Base-by-base conservation (phyloP, 2,888 invertebrate genomes). In the Monoplex corrugatus region DNA sequence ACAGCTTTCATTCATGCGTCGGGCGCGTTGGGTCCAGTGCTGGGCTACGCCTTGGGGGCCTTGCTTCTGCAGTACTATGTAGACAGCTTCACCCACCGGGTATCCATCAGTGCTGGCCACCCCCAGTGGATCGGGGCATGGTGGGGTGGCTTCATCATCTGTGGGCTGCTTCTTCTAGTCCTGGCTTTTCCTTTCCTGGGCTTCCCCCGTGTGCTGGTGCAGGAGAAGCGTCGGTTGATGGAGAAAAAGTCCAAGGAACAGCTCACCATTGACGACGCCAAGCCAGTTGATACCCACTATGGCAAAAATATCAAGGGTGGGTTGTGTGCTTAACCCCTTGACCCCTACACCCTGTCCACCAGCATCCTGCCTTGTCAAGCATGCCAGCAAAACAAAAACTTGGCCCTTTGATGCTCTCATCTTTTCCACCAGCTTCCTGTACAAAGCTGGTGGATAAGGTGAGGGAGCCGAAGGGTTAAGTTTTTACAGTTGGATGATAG, bases 1-100 rank as follows among this genome's bases (percentile, higher is more conserved):
- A 85, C 96, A 98, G 98, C 98, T 87, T 98, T 98, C 96, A 98
- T 99, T 97, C 99, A 99, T 97, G 98, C 98, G 95, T 98, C 98
- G 98, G 98, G 98, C 84, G 99, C 99, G 0, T 98, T 99, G 96
- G 99, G 99, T 50, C 98, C 99, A n/a, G 98, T 99, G 8, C 97
- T 98, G 86, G 99, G 99, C 86, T 99, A 99, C 95, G 97, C 98
- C 83, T 97, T 98, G 50, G 99, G 99, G 91, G 99, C 98, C 44
- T 98, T 98, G 96, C 97, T 99, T 92, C 97, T 99, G 44, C 98
- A 98, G 72, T 98, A 98, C 96, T 98, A 98, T 96, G 98, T 98
- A 97, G 98, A 98, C 95, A 98, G 98, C 0, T 97, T 98, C 92
- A 97, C 98, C 50, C 95, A 94, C 90, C 93, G 94, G 87, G 87